These are phyloP conservation scores for Spilarctia lutea DNA, from an alignment of 2,888 invertebrate species.

Conservation along the genomic window DNA sequence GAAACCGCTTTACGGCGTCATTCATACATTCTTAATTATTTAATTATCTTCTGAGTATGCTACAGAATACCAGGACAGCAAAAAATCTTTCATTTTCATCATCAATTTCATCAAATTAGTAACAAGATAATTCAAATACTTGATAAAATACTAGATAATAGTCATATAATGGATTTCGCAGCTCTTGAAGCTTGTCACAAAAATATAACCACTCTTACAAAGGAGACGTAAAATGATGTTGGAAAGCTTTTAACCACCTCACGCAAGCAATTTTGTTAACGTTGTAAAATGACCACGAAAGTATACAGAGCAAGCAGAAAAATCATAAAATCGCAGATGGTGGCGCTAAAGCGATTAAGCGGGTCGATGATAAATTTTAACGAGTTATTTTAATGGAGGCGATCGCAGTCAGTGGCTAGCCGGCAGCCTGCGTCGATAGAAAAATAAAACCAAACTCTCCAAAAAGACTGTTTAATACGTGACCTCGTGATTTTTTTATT, in stretches of 20 bases:
- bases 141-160: conserved; percentile 61
- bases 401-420: conserved; percentile 85
- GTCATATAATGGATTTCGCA: conserved; percentile 55
- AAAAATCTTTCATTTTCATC: conserved; percentile 75
- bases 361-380: conserved; percentile 87
- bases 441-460: conserved; percentile 82
- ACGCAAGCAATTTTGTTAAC: conserved; percentile 79
- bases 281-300: conserved; percentile 83
- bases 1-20: conserved; percentile 82
- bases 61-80: conserved; percentile 71
- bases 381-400: conserved; percentile 87
- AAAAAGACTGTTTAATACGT: conserved; percentile 78
- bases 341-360: conserved; percentile 86
- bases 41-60: conserved; percentile 83
- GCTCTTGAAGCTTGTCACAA: conserved; percentile 37
- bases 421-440: conserved; percentile 82
- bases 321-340: conserved; percentile 87
- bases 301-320: conserved; percentile 84
- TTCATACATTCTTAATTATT: conserved; percentile 86
- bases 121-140: conserved; percentile 66
- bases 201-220: conserved; percentile 51
- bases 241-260: conserved; percentile 66
- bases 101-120: conserved; percentile 81
- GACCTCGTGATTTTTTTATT: conserved; percentile 68
- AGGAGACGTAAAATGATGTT: conserved; percentile 53